Evolutionary conservation across 2,797 vertebrate genomes (phyloP).

Genomic region (Centropyge bicolor): DNA sequence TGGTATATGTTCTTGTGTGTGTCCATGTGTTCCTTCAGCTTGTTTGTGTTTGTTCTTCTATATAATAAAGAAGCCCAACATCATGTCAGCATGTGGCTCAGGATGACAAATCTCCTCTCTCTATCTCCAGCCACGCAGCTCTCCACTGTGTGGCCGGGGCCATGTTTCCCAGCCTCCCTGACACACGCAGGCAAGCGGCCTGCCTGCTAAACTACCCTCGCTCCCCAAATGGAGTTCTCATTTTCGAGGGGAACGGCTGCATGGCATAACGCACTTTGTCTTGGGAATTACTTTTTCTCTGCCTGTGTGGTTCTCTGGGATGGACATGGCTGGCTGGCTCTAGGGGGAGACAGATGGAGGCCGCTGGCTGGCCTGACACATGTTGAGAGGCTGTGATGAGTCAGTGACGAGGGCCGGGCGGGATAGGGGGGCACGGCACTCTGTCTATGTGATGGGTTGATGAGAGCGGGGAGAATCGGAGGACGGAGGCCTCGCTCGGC

Average conservation of each 20-base stretch:
- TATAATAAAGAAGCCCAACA: constrained; percentile 50
- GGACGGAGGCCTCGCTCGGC: constrained; percentile 46
- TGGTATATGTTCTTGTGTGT: neutral
- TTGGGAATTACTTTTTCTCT: constrained; percentile 83
- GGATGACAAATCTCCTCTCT: constrained; percentile 75
- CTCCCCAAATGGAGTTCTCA: constrained; percentile 84
- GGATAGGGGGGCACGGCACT: constrained; percentile 64
- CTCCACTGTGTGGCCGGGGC: constrained; percentile 48
- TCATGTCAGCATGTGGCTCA: constrained; percentile 65
- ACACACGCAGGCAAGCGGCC: constrained; percentile 61
- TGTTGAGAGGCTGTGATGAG: constrained; percentile 86
- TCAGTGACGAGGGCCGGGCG: constrained; percentile 75
- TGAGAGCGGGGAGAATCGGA: constrained; percentile 61
- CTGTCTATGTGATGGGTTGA: constrained; percentile 81
- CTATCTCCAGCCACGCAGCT: constrained; percentile 71
- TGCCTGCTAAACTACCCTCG: constrained; percentile 75
- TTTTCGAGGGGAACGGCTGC: constrained; percentile 79
- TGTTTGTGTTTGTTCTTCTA: constrained; percentile 45
- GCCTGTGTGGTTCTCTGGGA: constrained; percentile 75
- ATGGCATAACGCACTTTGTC: constrained; percentile 84
- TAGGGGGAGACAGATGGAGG: constrained; percentile 84
- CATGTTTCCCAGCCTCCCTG: constrained; percentile 71
- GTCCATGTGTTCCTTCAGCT: constrained; percentile 24
- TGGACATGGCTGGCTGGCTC: constrained; percentile 81
- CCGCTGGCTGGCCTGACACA: constrained; percentile 81